Evolutionary conservation across 1,140 invertebrate species (phyloP).

Genomic region (Drosophila subpulchrella): DNA sequence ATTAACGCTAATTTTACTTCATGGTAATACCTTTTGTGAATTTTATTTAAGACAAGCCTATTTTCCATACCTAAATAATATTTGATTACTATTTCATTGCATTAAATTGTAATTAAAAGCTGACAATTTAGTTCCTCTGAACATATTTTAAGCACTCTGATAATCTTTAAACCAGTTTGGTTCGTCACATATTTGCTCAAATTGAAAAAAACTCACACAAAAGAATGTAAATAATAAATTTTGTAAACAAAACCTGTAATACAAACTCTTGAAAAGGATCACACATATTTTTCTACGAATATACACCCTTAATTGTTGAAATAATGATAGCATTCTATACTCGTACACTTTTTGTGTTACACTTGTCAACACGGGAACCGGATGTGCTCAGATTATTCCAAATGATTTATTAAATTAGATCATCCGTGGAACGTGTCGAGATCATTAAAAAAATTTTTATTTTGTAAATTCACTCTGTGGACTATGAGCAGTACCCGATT

Average conservation of each 20-base stretch:
- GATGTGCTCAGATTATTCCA: neutral
- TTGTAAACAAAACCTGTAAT: too few species aligned
- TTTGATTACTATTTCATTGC: too few species aligned
- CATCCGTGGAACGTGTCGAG: neutral
- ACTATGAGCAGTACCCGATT: neutral
- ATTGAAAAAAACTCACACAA: too few species aligned
- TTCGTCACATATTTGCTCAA: too few species aligned
- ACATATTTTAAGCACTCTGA: too few species aligned
- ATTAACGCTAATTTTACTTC: neutral
- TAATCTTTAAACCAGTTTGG: too few species aligned
- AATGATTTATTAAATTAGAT: neutral
- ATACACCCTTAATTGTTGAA: neutral
- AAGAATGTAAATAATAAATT: neutral
- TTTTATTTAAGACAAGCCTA: too few species aligned
- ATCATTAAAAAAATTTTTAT: neutral
- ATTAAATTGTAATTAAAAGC: too few species aligned
- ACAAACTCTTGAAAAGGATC: neutral
- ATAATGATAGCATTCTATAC: neutral
- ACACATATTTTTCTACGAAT: neutral
- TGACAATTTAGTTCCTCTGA: too few species aligned
- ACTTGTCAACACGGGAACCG: neutral
- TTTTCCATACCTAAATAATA: too few species aligned
- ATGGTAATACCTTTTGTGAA: too few species aligned
- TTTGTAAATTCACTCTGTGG: neutral
- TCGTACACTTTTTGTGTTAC: neutral